These are phyloP conservation scores for Leptocoma aspasia DNA, from an alignment of 2,113 vertebrate genomes.

Conservation along the genomic window DNA sequence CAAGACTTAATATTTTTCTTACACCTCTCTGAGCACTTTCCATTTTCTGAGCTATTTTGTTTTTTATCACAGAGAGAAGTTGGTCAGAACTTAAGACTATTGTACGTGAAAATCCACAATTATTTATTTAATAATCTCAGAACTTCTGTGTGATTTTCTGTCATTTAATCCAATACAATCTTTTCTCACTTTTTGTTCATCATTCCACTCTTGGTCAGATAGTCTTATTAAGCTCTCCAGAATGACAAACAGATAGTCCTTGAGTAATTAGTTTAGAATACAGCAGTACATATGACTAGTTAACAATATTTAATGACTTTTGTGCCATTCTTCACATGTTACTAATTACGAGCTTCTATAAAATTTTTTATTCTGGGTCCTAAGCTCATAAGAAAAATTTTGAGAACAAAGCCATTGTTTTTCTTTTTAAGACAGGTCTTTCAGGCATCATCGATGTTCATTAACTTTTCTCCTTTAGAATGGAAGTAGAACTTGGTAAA, in stretches of 20 bases:
- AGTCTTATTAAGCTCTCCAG: neutral
- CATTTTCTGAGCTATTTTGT: neutral
- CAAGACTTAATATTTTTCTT: neutral
- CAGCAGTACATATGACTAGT: neutral
- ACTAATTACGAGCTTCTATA: neutral
- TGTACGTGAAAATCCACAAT: neutral
- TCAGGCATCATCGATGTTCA: neutral
- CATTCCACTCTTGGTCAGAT: neutral
- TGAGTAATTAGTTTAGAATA: neutral
- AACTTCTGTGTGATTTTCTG: neutral
- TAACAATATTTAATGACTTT: constrained; percentile 14
- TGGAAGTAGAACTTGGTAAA: neutral
- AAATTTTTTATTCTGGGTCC: neutral
- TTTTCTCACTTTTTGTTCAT: neutral
- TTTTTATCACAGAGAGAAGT: neutral
- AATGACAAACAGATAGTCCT: neutral
- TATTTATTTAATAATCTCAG: neutral
- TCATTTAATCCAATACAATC: neutral
- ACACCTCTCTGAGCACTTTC: neutral
- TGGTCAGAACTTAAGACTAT: neutral
- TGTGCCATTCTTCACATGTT: neutral
- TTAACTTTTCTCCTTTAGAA: neutral
- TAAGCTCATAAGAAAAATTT: neutral
- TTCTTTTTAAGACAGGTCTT: neutral
- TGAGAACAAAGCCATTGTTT: neutral